Conservation (phyloP, 2,888 invertebrate genomes). For the Boloria euphrosyne region DNA sequence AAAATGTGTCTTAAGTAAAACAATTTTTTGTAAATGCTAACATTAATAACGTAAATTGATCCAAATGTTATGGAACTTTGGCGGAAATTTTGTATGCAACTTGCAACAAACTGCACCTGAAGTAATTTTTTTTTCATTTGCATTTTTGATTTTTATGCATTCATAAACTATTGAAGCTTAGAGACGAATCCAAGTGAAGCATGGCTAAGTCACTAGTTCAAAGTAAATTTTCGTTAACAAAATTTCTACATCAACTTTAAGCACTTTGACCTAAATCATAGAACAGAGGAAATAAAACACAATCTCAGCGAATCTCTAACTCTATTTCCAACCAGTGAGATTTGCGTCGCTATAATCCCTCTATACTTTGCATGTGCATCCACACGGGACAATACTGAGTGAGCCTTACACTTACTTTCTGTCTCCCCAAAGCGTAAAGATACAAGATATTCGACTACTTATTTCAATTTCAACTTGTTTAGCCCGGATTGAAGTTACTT, state of each 20-base stretch:
- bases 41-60: too few relatives aligned
- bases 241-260: background rate
- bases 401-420: constrained; percentile 57
- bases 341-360: constrained; percentile 52
- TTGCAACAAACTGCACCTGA: too few relatives aligned
- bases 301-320: constrained; percentile 71
- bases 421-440: constrained; percentile 57
- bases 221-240: background rate
- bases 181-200: too few relatives aligned
- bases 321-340: constrained; percentile 73
- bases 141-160: too few relatives aligned
- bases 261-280: background rate
- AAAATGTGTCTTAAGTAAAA: too few relatives aligned
- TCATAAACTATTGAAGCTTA: too few relatives aligned
- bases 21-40: too few relatives aligned
- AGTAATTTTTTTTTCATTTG: too few relatives aligned
- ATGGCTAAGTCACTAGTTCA: too few relatives aligned
- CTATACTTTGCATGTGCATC: constrained; percentile 64
- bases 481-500: constrained; percentile 66
- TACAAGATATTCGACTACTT: constrained; percentile 71
- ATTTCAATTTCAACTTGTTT: constrained; percentile 74
- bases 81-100: too few relatives aligned
- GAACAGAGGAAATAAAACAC: constrained; percentile 51
- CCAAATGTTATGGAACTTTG: too few relatives aligned
- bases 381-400: constrained; percentile 49